phyloP scores from a whole-genome alignment of 2,797 vertebrate species.

The Tachyglossus aculeatus region DNA sequence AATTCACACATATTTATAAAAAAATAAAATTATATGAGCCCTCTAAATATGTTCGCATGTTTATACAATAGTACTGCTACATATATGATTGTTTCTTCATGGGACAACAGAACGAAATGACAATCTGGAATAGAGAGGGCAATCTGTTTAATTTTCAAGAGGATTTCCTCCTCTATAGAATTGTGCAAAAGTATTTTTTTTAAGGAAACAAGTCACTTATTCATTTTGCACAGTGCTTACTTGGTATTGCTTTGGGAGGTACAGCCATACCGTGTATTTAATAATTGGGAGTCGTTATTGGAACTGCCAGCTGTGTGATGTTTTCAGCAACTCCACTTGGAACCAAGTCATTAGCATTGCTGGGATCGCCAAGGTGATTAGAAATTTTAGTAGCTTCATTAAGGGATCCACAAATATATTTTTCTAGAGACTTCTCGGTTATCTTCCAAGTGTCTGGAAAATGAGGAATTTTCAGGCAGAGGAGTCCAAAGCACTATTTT shows the following conservation, averaged over 20 bases:
- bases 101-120: too few relatives aligned
- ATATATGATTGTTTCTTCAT: too few relatives aligned
- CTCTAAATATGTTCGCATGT: too few relatives aligned
- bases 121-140: too few relatives aligned
- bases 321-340: background rate
- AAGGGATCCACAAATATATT: constrained; percentile 22
- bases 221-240: constrained; percentile 1
- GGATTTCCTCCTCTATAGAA: too few relatives aligned
- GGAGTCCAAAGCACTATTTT: constrained; percentile 52
- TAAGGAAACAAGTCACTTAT: constrained; percentile 39
- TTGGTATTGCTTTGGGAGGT: constrained; percentile 25
- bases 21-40: too few relatives aligned
- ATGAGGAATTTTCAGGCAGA: constrained; percentile 55
- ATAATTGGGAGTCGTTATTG: constrained; percentile 19
- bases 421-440: constrained; percentile 27
- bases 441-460: constrained; percentile 45
- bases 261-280: constrained; percentile 20
- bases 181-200: constrained; percentile 35
- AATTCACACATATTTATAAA: too few relatives aligned
- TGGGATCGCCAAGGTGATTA: constrained; percentile 53
- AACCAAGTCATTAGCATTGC: constrained; percentile 36
- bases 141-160: too few relatives aligned
- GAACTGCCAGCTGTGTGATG: constrained; percentile 21
- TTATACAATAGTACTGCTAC: too few relatives aligned
- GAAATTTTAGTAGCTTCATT: constrained; percentile 44